A percentile compares a stretch with the other conserved stretches of the same genome.
Conservation (phyloP, 2,888 invertebrate genomes). For the Lacanobia wlatinum region DNA sequence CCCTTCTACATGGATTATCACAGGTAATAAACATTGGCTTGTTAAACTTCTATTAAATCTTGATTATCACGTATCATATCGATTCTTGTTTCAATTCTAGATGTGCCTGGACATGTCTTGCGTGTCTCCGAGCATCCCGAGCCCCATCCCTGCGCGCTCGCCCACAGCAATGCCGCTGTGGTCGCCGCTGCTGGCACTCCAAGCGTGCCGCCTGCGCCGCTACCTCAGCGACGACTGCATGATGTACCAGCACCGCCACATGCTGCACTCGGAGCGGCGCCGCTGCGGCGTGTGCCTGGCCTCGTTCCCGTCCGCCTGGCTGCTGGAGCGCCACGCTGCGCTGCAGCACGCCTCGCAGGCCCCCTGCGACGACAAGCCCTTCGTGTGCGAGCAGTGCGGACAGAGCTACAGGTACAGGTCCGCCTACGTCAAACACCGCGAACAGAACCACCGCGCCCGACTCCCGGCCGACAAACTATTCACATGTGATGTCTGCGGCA, state of each 20-base stretch:
- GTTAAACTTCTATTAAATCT: neutral
- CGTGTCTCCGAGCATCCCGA: slow-evolving; percentile 77
- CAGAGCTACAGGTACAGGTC: slow-evolving; percentile 97
- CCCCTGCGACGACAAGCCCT: slow-evolving; percentile 95
- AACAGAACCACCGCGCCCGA: slow-evolving; percentile 96
- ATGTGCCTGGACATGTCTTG: slow-evolving; percentile 88
- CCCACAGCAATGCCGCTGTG: slow-evolving; percentile 84
- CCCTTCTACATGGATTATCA: slow-evolving; percentile 31
- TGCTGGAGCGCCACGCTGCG: slow-evolving; percentile 96
- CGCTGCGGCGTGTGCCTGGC: slow-evolving; percentile 96
- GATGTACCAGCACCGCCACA: slow-evolving; percentile 83
- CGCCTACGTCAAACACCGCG: slow-evolving; percentile 94
- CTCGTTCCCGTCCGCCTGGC: slow-evolving; percentile 96
- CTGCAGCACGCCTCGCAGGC: slow-evolving; percentile 94
- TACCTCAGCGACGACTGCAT: slow-evolving; percentile 89
- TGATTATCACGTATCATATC: neutral
- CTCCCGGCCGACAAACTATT: slow-evolving; percentile 97
- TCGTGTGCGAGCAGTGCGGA: slow-evolving; percentile 97
- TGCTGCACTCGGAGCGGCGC: slow-evolving; percentile 86
- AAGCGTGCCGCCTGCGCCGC: slow-evolving; percentile 87
- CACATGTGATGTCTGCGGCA: slow-evolving; percentile 97
- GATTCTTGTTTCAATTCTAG: slow-evolving; percentile 74
- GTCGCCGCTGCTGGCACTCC: slow-evolving; percentile 87
- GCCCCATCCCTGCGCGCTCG: slow-evolving; percentile 81
- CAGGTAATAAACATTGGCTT: slow-evolving; percentile 55